Percentiles rank a stretch among this genome's conserved stretches.
phyloP scores from a whole-genome alignment of 2,113 vertebrate genomes.

The Geococcyx californianus region DNA sequence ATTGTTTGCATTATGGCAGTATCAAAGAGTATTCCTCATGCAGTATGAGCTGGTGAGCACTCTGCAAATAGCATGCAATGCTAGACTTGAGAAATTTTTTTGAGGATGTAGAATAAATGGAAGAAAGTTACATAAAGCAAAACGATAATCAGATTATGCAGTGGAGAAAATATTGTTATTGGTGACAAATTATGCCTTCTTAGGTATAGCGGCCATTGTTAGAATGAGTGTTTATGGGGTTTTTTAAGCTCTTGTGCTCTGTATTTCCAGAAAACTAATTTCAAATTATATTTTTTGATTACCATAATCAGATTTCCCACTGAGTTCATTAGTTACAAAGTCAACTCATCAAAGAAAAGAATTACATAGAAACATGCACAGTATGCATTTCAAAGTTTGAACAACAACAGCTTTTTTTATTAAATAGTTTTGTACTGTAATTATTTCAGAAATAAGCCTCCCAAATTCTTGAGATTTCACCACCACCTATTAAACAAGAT shows the following conservation, averaged over 20 bases:
- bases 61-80: not conserved
- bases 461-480: not conserved
- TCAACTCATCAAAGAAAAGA: not conserved
- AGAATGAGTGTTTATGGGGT: not conserved
- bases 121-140: not conserved
- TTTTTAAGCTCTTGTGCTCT: not conserved
- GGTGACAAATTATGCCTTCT: not conserved
- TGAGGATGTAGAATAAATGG: not conserved
- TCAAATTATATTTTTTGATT: not conserved
- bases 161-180: not conserved
- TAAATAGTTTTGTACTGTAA: not conserved
- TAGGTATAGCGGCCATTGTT: not conserved
- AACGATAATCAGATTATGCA: not conserved
- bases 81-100: not conserved
- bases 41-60: not conserved
- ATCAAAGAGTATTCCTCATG: not conserved
- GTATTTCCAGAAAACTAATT: constrained; percentile 2
- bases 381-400: not conserved
- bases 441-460: not conserved
- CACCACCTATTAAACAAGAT: not conserved
- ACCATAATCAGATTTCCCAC: not conserved
- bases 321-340: not conserved
- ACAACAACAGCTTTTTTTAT: not conserved
- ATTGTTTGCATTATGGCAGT: not conserved
- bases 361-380: not conserved